phyloP scores from a whole-genome alignment of 1,140 invertebrate genomes.

The Neoseiulus cucumeris region DNA sequence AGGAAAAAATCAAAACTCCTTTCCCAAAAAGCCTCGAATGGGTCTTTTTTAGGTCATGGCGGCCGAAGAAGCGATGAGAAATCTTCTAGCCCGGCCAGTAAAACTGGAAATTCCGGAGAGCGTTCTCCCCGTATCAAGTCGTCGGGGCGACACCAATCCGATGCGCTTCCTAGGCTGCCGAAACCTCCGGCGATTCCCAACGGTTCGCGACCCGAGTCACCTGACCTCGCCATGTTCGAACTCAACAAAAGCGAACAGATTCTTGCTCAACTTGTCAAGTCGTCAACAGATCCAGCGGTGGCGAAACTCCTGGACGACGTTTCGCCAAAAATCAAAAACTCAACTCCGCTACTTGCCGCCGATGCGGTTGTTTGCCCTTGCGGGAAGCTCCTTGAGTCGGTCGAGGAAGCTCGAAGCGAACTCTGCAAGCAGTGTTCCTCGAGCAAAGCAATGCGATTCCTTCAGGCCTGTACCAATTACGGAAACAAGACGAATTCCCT shows the following conservation, averaged over 20 bases:
- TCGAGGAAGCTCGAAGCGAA: not conserved
- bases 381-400: not conserved
- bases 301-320: not conserved
- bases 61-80: conserved; percentile 2
- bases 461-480: not conserved
- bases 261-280: not conserved
- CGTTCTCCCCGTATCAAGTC: too few species aligned
- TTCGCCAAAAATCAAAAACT: not conserved
- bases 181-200: too few species aligned
- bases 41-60: conserved; percentile 9
- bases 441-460: conserved; percentile 5
- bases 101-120: too few species aligned
- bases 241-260: not conserved
- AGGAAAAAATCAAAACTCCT: too few species aligned
- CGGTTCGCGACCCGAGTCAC: not conserved
- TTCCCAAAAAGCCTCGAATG: not conserved
- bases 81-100: too few species aligned
- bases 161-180: too few species aligned
- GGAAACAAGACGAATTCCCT: not conserved
- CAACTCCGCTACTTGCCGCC: too few species aligned
- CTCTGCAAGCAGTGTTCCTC: conserved; percentile 5
- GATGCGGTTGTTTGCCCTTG: not conserved
- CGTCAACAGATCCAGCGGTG: conserved; percentile 4
- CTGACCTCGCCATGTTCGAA: not conserved
- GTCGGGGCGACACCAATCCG: too few species aligned